Base-by-base conservation (phyloP, 2,113 vertebrate species). In the Otocyon megalotis region DNA sequence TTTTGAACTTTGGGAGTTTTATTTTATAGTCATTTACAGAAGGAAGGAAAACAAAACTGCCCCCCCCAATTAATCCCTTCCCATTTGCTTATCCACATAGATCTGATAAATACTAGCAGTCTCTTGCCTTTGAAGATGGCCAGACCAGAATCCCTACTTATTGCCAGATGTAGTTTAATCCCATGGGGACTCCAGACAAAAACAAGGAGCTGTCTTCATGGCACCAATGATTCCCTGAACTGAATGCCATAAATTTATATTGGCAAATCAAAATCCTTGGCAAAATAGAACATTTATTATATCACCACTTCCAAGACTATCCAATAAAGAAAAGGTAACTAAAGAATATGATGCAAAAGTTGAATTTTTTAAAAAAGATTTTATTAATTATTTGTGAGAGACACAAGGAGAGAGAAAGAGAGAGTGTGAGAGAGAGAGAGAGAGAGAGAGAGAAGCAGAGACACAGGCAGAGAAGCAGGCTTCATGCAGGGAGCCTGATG, bases 71-170 rank as follows among this genome's bases (percentile, higher is more conserved):
- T 90, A 97, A 98, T 87, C 83, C 93, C 71, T 95, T 87, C 67
- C 88, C 90, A 97, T 94, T 98, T 97, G 84, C 97, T 97, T 97
- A 97, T 97, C 97, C 93, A 43, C 35, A 96, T 8, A 97, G 97
- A 98, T 98, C 97, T 96, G 96, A 97, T 97, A 98, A 98, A 96
- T 89, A 96, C 93, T 97, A 95, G 93, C 97, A 96, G 96, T 93
- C 77, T 94, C 83, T 72, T 94, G 94, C 90, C 97, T 98, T 97
- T 98, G 97, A 98, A 98, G 97, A 98, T 53, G 95, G 88, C 93
- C 97, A 97, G 96, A 97, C 37, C 81, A 89, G 94, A 94, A 97
- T 96, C 85, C 48, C 94, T 95, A 96, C 95, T 98, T 97, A 96
- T 69, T 97, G 91, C 97, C 97, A 97, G 97, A 97, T 98, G 97